Base-by-base conservation (phyloP, 2,888 invertebrate genomes). In the Yponomeuta sedellus region DNA sequence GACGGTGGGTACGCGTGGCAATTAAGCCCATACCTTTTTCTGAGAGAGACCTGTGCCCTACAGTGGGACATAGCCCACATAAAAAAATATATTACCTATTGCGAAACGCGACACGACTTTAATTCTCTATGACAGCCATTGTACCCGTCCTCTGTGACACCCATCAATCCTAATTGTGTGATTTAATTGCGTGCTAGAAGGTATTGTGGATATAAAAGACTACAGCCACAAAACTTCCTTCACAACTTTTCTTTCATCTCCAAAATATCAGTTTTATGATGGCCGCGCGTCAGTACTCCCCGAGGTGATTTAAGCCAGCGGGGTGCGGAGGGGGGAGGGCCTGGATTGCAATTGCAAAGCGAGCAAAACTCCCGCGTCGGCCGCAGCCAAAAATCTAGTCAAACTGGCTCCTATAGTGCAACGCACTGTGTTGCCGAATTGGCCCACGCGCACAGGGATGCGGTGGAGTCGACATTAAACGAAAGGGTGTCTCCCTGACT, bases 331-430 rank as follows among this genome's bases (percentile, higher is more conserved):
- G 74, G 74, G 67, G 69, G 69, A 68, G 66, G 73, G 71, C 44
- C 44, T 52, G 44, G 69, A 73, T 73, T 74, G 74, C 73, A 69
- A 73, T 72, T 74, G 72, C 52, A 61, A 61, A 66, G 66, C n/a
- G 61, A 61, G 28, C 61, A 62, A 66, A 62, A 70, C 75, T 69
- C 72, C 66, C 61, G 69, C 72, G 72, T 71, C 66, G 34, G 69
- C 70, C 69, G 80, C 83, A 85, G 88, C 90, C 89, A 90, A 90
- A 90, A 91, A 91, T 90, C 91, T 91, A 91, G 91, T 90, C 91
- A 89, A 86, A 91, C 90, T 86, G 87, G 90, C 85, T 89, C 75
- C 80, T 85, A 82, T 88, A 87, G 89, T 88, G 89, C 89, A 89
- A 88, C 84, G 89, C 83, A 87, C 89, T 84, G 85, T 82, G 71